Conservation (phyloP, 2,797 vertebrate species). For the Rhinatrema bivittatum region DNA sequence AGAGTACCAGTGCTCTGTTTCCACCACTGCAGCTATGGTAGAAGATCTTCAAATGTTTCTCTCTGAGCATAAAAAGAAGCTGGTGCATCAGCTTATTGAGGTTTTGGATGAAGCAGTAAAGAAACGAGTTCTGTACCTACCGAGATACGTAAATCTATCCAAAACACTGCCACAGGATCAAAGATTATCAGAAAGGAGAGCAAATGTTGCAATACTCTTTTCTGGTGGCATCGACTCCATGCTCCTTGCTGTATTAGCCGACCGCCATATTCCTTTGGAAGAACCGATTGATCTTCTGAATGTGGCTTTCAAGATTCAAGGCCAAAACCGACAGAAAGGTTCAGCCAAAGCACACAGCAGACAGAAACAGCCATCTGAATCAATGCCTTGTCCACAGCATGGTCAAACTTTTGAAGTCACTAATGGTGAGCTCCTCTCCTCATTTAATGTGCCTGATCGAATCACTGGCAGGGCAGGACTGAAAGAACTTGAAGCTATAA, state of each 20-base stretch:
- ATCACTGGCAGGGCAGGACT: conserved; percentile 77
- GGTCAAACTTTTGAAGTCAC: not conserved
- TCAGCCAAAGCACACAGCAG: conserved; percentile 27
- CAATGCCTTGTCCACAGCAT: not conserved
- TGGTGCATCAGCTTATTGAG: conserved; percentile 53
- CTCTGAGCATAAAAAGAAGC: conserved; percentile 25
- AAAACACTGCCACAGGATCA: no score
- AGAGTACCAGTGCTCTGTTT: not conserved
- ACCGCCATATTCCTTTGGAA: conserved; percentile 66
- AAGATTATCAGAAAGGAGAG: conserved; percentile 9
- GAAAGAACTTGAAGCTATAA: conserved; percentile 66
- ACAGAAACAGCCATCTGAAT: conserved; percentile 13
- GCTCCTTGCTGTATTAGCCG: conserved; percentile 78
- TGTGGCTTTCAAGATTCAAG: conserved; percentile 78
- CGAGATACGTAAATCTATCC: conserved; percentile 7
- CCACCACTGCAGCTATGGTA: conserved; percentile 11
- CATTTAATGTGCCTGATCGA: conserved; percentile 80
- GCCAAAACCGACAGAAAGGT: conserved; percentile 26
- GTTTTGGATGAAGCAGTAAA: conserved; percentile 70
- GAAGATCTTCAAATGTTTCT: conserved; percentile 60
- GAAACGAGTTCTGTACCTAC: conserved; percentile 65
- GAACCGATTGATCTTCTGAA: conserved; percentile 90
- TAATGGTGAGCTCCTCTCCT: not conserved
- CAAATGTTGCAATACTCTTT: conserved; percentile 76
- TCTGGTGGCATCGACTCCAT: conserved; percentile 93